Conservation (phyloP, 1,140 invertebrate species). For the Scylla paramamosain region DNA sequence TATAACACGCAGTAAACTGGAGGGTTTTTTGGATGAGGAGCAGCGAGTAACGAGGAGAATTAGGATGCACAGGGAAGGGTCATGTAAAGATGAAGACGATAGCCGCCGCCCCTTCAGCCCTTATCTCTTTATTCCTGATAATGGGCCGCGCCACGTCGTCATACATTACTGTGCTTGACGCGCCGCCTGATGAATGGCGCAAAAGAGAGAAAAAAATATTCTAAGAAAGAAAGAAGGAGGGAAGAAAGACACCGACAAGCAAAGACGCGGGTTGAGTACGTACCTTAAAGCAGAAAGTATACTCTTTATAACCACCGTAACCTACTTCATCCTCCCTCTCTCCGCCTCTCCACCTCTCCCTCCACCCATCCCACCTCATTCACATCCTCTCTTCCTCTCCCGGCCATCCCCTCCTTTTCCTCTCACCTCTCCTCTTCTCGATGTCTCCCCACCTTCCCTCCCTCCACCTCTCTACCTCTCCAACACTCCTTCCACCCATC, state of each 20-base stretch:
- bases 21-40: not conserved
- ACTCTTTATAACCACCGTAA: not conserved
- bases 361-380: too few species aligned
- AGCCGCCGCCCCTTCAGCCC: not conserved
- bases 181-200: not conserved
- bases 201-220: not conserved
- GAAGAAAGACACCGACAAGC: not conserved
- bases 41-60: not conserved
- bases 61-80: not conserved
- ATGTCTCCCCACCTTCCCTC: not conserved
- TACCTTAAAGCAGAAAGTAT: not conserved
- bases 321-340: too few species aligned
- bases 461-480: not conserved
- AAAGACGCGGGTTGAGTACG: not conserved
- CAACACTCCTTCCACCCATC: not conserved
- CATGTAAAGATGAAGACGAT: not conserved
- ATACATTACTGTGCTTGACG: slow-evolving; percentile 22
- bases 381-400: not conserved
- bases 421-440: not conserved
- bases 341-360: too few species aligned
- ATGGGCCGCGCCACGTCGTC: not conserved
- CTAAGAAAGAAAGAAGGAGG: not conserved
- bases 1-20: too few species aligned
- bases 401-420: not conserved
- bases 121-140: slow-evolving; percentile 11